Percentiles rank a stretch among this genome's conserved stretches.
These are phyloP conservation scores for Chloropsis cyanopogon DNA, from an alignment of 2,113 vertebrate species.

Conservation along the genomic window DNA sequence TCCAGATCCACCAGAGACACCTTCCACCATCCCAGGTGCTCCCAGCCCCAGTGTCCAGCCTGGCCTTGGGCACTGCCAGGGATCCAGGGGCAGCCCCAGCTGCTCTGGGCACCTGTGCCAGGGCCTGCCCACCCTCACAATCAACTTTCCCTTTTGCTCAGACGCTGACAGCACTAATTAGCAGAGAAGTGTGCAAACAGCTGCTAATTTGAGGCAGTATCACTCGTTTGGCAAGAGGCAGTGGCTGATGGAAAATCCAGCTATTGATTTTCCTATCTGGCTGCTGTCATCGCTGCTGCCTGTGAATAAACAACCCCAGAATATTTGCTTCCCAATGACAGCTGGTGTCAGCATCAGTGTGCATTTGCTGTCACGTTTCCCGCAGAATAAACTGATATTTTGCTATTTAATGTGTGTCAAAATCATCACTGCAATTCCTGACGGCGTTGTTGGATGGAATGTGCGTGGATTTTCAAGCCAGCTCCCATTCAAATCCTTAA, in stretches of 20 bases:
- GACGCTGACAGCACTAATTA: not conserved
- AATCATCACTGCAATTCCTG: not conserved
- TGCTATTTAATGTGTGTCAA: not conserved
- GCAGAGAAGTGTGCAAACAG: not conserved
- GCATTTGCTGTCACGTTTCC: not conserved
- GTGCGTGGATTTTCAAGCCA: not conserved
- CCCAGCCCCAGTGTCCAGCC: not conserved
- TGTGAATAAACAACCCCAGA: not conserved
- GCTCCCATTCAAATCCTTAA: not conserved
- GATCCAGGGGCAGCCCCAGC: not conserved
- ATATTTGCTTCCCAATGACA: not conserved
- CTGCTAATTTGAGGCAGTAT: not conserved
- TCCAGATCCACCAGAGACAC: not conserved
- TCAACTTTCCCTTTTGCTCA: not conserved
- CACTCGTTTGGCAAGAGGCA: not conserved
- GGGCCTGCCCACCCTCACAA: not conserved
- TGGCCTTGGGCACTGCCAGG: not conserved
- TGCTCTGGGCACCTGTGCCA: not conserved
- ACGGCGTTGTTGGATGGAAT: not conserved
- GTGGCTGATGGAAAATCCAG: not conserved
- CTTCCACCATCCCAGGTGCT: not conserved
- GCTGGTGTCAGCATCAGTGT: not conserved
- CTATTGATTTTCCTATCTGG: slow-evolving; percentile 16
- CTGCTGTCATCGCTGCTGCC: not conserved
- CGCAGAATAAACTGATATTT: not conserved